phyloP scores from a whole-genome alignment of 1,140 invertebrate genomes.

The Batillaria attramentaria region DNA sequence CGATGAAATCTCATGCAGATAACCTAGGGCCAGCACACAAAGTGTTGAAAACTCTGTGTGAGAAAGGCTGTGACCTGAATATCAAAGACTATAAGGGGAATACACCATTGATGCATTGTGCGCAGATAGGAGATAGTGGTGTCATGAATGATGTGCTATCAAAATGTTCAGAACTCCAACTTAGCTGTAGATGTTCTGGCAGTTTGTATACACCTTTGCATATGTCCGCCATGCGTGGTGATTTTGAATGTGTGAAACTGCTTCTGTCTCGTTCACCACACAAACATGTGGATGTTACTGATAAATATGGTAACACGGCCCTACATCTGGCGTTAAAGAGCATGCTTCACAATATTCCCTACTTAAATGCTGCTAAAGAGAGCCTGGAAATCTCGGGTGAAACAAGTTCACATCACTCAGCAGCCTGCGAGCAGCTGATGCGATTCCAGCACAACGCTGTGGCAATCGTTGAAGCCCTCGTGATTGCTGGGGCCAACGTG shows the following conservation, averaged over 20 bases:
- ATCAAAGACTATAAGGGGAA: slow-evolving; percentile 48
- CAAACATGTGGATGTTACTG: slow-evolving; percentile 41
- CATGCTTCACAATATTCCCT: slow-evolving; percentile 48
- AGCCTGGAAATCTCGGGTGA: neutral
- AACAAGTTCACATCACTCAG: neutral
- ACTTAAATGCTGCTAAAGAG: slow-evolving; percentile 40
- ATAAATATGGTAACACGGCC: slow-evolving; percentile 44
- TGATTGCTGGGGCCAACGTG: slow-evolving; percentile 46
- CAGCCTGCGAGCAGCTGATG: slow-evolving; percentile 25
- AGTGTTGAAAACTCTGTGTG: slow-evolving; percentile 38
- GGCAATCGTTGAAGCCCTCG: slow-evolving; percentile 44
- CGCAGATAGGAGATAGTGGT: slow-evolving; percentile 51
- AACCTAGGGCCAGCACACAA: slow-evolving; percentile 28
- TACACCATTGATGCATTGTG: slow-evolving; percentile 47
- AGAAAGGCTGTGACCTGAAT: slow-evolving; percentile 51
- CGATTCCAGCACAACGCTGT: slow-evolving; percentile 44
- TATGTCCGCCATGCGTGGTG: slow-evolving; percentile 54
- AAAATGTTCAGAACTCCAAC: slow-evolving; percentile 36
- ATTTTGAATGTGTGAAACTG: slow-evolving; percentile 49
- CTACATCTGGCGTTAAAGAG: slow-evolving; percentile 41
- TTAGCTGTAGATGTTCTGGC: slow-evolving; percentile 34
- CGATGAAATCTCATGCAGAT: slow-evolving; percentile 41
- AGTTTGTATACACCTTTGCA: slow-evolving; percentile 53
- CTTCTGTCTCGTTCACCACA: slow-evolving; percentile 39
- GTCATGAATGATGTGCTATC: slow-evolving; percentile 44